Evolutionary conservation across 2,888 invertebrate species (phyloP).

Genomic region (Agrochola lota): DNA sequence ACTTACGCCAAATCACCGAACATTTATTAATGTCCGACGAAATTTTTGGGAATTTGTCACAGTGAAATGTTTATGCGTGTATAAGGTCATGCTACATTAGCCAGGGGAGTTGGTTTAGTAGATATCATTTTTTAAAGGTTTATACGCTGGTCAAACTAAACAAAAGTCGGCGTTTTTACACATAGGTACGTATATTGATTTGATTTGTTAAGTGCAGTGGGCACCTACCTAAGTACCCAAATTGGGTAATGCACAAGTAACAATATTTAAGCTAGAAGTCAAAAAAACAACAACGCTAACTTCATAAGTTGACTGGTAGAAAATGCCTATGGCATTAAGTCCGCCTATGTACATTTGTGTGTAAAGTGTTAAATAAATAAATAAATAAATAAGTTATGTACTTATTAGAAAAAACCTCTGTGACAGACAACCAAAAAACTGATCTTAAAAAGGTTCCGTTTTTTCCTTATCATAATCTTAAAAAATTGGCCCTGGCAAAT

Average conservation of each 20-base stretch:
- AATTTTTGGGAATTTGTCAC: constrained; percentile 54
- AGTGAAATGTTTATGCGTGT: constrained; percentile 24
- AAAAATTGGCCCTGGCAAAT: neutral
- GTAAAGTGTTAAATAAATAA: no score
- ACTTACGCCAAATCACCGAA: constrained; percentile 62
- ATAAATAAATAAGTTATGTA: no score
- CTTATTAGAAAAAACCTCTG: neutral
- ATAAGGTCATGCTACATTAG: constrained; percentile 45
- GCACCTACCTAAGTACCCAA: neutral
- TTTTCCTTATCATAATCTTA: no score
- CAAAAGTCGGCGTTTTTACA: neutral
- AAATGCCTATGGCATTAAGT: no score
- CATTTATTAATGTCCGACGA: constrained; percentile 61
- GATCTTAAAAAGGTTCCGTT: no score
- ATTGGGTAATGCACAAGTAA: neutral
- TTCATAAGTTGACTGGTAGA: no score
- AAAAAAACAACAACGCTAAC: neutral
- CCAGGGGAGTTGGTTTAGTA: constrained; percentile 40
- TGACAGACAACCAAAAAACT: no score
- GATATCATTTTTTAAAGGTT: constrained; percentile 34
- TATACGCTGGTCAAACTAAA: neutral
- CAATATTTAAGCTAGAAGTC: neutral
- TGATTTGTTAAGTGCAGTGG: neutral
- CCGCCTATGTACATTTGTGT: no score
- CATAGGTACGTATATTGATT: neutral